Conservation (phyloP, 2,113 vertebrate species). For the Pollimyrus isidori region DNA sequence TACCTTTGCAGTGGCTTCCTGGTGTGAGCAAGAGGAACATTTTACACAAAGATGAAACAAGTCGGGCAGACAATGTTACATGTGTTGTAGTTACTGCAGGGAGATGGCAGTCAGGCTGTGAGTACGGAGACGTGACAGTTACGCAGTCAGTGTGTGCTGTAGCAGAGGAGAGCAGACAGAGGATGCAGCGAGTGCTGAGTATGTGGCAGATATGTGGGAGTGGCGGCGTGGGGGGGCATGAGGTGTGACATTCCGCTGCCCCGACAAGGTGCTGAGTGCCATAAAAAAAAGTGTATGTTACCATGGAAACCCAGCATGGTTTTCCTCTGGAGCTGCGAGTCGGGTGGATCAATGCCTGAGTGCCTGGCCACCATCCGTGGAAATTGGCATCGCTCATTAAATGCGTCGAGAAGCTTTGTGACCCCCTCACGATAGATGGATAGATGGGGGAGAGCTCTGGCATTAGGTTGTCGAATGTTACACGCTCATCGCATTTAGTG, state of each 20-base stretch:
- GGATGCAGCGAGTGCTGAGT: not conserved
- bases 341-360: not conserved
- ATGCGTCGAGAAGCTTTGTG: not conserved
- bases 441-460: not conserved
- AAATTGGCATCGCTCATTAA: not conserved
- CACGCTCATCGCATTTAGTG: not conserved
- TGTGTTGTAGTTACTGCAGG: not conserved
- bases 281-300: not conserved
- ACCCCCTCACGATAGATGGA: not conserved
- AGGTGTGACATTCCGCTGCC: constrained; percentile 14
- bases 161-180: not conserved
- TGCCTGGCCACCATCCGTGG: not conserved
- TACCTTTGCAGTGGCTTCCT: not conserved
- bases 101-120: not conserved
- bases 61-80: not conserved
- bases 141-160: not conserved
- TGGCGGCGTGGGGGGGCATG: not conserved
- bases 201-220: not conserved
- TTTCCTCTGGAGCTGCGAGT: not conserved
- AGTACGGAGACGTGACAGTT: not conserved
- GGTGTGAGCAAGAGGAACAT: not conserved
- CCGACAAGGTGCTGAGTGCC: not conserved
- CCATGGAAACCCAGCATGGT: constrained; percentile 15
- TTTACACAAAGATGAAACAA: not conserved
- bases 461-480: not conserved